Evolutionary conservation across 1,140 invertebrate genomes (phyloP), one percentile per base, ranked within the genome.

Genomic region (Aradophagus sp.): DNA sequence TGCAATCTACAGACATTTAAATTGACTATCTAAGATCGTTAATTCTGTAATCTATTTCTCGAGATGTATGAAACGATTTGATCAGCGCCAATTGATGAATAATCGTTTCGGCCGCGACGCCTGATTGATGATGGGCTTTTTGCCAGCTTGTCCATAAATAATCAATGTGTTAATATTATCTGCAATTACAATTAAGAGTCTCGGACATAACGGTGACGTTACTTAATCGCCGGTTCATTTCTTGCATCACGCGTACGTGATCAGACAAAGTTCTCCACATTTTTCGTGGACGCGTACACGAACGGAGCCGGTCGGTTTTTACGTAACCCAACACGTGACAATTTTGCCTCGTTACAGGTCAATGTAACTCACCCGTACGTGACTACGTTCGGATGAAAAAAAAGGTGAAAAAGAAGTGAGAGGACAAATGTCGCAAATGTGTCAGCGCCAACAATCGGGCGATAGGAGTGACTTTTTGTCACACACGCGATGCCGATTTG

Each of bases 161-260:
- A n/a, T n/a, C 4, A 32, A 2, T 2, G 31, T 2, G 13, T 5
- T 7, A 32, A 32, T 12, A 1, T n/a, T 13, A 13, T 32, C 5
- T 32, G 5, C 31, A 13, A 13, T 13, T 12, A 32, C 14, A 1
- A 23, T 11, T 6, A 2, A 20, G 23, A 20, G 2, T 4, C 14
- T n/a, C 8, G n/a, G 14, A 58, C 14, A 38, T 47, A 58, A 47
- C 16, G 17, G 39, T 27, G 19, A 13, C 6, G 35, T 65, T 47
- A 48, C 42, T 65, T 19, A 65, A 65, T 55, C 35, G 27, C 16
- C 19, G 3, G 34, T 47, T 55, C 2, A 44, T 36, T 32, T n/a
- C 12, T 56, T 53, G 27, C 47, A 56, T 74, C 63, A 74, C 62
- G 47, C 27, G 35, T 45, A 58, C 63, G 55, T 45, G 50, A 59